These are phyloP conservation scores for Ecliptopera silaceata DNA, from an alignment of 2,888 invertebrate species.

Conservation along the genomic window DNA sequence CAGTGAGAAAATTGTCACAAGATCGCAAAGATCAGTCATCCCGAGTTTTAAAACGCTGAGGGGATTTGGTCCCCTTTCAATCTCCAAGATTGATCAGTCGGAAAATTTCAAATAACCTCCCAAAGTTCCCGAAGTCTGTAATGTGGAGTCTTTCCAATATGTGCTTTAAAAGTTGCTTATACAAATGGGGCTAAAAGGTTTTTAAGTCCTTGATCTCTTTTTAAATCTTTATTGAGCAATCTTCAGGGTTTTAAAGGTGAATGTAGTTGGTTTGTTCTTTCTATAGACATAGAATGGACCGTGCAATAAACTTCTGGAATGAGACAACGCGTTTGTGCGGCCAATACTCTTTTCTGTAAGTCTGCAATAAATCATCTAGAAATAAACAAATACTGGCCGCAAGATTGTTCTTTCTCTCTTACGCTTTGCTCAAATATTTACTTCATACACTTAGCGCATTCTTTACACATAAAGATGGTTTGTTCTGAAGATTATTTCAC, in stretches of 20 bases:
- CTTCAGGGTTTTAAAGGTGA: not conserved
- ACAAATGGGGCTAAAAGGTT: conserved; percentile 41
- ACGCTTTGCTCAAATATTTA: too few relatives aligned
- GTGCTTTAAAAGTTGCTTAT: conserved; percentile 40
- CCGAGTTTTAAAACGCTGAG: conserved; percentile 20
- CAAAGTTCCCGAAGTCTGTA: conserved; percentile 27
- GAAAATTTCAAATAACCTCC: conserved; percentile 35
- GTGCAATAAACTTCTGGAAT: too few relatives aligned
- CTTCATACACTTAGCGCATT: too few relatives aligned
- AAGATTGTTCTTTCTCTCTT: too few relatives aligned
- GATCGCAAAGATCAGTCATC: conserved; percentile 15
- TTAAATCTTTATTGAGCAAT: conserved; percentile 17
- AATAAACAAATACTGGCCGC: too few relatives aligned
- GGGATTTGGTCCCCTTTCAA: conserved; percentile 30
- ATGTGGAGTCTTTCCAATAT: conserved; percentile 23
- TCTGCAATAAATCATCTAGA: too few relatives aligned
- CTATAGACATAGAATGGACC: too few relatives aligned
- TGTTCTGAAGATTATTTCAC: too few relatives aligned
- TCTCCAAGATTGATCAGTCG: conserved; percentile 31
- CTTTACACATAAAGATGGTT: too few relatives aligned
- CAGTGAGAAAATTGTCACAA: not conserved
- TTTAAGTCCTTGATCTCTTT: conserved; percentile 21
- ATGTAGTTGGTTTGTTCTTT: not conserved
- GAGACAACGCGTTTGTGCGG: too few relatives aligned
- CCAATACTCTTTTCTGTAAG: too few relatives aligned